These are phyloP conservation scores for Bombyx huttoni DNA, from an alignment of 2,888 invertebrate genomes.

Conservation along the genomic window DNA sequence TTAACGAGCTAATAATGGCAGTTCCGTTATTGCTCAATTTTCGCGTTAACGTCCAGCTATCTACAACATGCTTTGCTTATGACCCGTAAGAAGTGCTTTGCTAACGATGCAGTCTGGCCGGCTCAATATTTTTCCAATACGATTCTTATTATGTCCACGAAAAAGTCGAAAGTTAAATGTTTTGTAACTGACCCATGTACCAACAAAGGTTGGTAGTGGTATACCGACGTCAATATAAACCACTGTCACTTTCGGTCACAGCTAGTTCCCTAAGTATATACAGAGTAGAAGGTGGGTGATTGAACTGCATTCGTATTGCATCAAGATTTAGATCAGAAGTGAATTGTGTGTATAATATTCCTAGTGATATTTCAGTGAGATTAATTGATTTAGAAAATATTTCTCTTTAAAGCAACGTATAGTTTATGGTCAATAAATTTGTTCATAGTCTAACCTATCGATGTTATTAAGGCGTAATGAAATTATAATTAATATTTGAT, in stretches of 20 bases:
- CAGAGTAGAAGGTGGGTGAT: constrained; percentile 66
- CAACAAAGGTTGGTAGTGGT: constrained; percentile 60
- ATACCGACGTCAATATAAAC: constrained; percentile 58
- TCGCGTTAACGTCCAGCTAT: constrained; percentile 40
- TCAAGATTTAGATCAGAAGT: constrained; percentile 5
- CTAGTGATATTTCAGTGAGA: not conserved
- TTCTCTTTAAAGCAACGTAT: no score
- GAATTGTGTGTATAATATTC: constrained; percentile 1
- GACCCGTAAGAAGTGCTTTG: constrained; percentile 24
- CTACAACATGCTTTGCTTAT: constrained; percentile 25
- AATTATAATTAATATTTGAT: not conserved
- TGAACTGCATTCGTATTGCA: constrained; percentile 19
- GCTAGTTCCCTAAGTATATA: constrained; percentile 59
- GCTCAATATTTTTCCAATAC: constrained; percentile 14
- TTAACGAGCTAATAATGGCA: constrained; percentile 13
- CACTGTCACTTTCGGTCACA: constrained; percentile 57
- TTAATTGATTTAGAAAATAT: not conserved
- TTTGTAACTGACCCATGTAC: constrained; percentile 31
- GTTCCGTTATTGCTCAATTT: constrained; percentile 34
- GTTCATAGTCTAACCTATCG: not conserved
- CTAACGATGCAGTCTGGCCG: constrained; percentile 17
- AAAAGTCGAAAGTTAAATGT: constrained; percentile 38
- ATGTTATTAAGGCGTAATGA: not conserved
- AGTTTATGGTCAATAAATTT: no score
- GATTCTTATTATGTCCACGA: constrained; percentile 14